A percentile compares a stretch with the other conserved stretches of the same genome.
Conservation (phyloP, 1,140 invertebrate genomes). For the Cotesia vestalis region DNA sequence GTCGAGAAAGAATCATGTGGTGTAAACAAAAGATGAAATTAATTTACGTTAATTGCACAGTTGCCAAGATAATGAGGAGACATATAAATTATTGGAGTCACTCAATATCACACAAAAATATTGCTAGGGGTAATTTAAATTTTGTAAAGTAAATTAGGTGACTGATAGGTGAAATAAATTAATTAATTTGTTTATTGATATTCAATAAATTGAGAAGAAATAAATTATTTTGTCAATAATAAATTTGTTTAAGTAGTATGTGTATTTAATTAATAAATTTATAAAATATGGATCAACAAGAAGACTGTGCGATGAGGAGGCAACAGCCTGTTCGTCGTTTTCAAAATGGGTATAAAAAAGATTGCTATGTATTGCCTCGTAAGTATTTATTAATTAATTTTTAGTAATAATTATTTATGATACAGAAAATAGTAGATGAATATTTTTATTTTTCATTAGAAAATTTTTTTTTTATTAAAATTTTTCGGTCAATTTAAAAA, state of each 20-base stretch:
- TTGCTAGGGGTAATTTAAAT: background rate
- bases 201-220: too few relatives aligned
- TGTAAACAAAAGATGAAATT: slow-evolving; percentile 27
- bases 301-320: slow-evolving; percentile 54
- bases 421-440: too few relatives aligned
- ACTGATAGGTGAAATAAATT: background rate
- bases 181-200: background rate
- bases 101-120: slow-evolving; percentile 11
- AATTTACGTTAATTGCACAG: background rate
- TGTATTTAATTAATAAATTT: slow-evolving; percentile 4
- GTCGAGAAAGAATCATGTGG: slow-evolving; percentile 29
- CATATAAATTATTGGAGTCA: slow-evolving; percentile 1
- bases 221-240: slow-evolving; percentile 4
- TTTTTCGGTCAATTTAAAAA: too few relatives aligned
- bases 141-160: background rate
- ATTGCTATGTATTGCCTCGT: slow-evolving; percentile 52
- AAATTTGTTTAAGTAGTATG: background rate
- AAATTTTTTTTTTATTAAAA: too few relatives aligned
- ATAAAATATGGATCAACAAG: slow-evolving; percentile 58
- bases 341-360: slow-evolving; percentile 58
- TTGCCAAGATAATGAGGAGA: background rate
- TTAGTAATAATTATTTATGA: slow-evolving; percentile 22
- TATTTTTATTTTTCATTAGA: too few relatives aligned
- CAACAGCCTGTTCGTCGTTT: slow-evolving; percentile 54
- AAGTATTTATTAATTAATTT: slow-evolving; percentile 36